Evolutionary conservation across 2,888 invertebrate genomes (phyloP).

Genomic region (Neria commutata): DNA sequence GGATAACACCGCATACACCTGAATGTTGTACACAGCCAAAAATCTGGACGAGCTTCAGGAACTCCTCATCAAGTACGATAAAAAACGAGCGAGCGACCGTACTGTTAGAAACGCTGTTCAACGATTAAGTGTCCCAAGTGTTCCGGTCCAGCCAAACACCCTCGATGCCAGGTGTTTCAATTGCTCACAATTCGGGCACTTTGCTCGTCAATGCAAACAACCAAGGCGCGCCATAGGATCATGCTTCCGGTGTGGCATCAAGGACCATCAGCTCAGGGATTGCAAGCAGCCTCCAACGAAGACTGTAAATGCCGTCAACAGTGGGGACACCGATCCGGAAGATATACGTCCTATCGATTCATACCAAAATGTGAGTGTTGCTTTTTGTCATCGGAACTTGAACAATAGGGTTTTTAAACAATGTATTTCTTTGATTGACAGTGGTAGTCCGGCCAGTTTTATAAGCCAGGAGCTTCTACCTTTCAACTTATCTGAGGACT

Average conservation of each 20-base stretch:
- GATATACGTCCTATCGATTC: not conserved
- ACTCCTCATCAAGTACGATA: slow-evolving; percentile 9
- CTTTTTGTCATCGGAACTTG: not conserved
- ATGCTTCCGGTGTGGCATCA: slow-evolving; percentile 9
- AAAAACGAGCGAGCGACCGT: too few relatives aligned
- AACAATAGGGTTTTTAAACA: slow-evolving; percentile 1
- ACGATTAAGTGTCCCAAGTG: too few relatives aligned
- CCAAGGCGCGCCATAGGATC: slow-evolving; percentile 13
- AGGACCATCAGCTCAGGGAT: slow-evolving; percentile 10
- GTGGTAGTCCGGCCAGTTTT: slow-evolving; percentile 16
- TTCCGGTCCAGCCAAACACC: too few relatives aligned
- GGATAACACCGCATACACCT: slow-evolving; percentile 3
- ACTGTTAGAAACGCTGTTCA: too few relatives aligned
- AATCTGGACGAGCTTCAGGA: slow-evolving; percentile 2
- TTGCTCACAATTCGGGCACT: too few relatives aligned
- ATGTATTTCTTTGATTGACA: slow-evolving; percentile 19
- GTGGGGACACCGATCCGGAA: not conserved
- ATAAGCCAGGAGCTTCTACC: not conserved
- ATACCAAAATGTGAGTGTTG: slow-evolving; percentile 11
- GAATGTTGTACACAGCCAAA: not conserved
- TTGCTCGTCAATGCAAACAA: too few relatives aligned
- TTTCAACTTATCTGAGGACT: too few relatives aligned
- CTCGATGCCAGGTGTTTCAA: too few relatives aligned
- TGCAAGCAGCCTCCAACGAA: slow-evolving; percentile 4
- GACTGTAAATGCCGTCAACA: not conserved